Conservation (phyloP, 2,113 vertebrate species). For the Rhodinocichla rosea region DNA sequence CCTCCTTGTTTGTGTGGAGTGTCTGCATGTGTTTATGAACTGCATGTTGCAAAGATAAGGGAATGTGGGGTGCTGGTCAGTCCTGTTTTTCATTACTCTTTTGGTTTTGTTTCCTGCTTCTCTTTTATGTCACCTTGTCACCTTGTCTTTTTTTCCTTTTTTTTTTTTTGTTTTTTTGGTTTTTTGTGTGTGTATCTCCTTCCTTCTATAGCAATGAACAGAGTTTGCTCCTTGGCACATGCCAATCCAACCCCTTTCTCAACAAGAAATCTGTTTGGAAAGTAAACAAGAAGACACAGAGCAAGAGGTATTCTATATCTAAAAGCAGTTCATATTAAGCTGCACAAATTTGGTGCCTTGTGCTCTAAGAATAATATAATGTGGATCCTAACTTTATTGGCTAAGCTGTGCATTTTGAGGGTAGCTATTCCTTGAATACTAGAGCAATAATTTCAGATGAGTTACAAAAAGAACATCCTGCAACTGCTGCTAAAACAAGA, state of each 20-base stretch:
- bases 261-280: neutral
- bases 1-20: neutral
- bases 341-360: neutral
- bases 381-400: neutral
- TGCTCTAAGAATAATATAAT: neutral
- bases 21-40: neutral
- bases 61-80: neutral
- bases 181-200: neutral
- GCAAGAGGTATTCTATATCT: neutral
- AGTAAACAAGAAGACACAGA: neutral
- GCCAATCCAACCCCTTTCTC: neutral
- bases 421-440: neutral
- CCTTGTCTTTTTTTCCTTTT: neutral
- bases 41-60: neutral
- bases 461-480: neutral
- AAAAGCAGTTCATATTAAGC: neutral
- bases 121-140: neutral
- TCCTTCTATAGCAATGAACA: neutral
- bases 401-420: neutral
- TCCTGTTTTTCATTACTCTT: neutral
- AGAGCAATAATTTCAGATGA: neutral
- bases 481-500: neutral
- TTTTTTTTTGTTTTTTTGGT: neutral
- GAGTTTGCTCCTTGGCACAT: neutral
- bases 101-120: neutral